phyloP scores from a whole-genome alignment of 2,797 vertebrate species.

The Phalloptychus januarius region DNA sequence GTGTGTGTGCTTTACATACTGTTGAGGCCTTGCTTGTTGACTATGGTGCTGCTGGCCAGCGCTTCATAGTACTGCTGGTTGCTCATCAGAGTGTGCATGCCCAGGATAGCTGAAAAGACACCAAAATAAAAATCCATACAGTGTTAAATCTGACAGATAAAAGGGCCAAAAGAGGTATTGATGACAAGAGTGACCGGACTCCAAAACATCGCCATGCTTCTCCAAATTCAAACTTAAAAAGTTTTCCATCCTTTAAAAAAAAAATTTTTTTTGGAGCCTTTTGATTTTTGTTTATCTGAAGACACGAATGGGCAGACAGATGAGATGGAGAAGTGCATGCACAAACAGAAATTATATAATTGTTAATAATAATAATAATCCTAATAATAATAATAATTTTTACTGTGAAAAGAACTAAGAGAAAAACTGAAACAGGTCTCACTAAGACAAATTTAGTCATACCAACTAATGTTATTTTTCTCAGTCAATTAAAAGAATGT shows the following conservation, averaged over 20 bases:
- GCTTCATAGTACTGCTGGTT: constrained; percentile 99
- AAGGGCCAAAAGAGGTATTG: constrained; percentile 3
- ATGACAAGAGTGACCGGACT: not conserved
- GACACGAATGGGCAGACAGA: not conserved
- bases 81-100: constrained; percentile 99
- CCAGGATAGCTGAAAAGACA: constrained; percentile 89
- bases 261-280: not conserved
- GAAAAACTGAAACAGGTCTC: not conserved
- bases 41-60: constrained; percentile 94
- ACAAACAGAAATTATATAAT: too few species aligned
- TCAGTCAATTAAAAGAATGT: too few species aligned
- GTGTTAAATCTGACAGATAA: not conserved
- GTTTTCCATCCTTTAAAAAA: not conserved
- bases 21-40: constrained; percentile 98
- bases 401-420: not conserved
- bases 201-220: not conserved
- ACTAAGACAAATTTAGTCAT: too few species aligned
- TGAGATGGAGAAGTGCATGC: too few species aligned
- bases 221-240: not conserved
- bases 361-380: too few species aligned
- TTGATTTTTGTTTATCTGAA: not conserved
- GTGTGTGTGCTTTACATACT: constrained; percentile 82
- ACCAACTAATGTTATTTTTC: too few species aligned
- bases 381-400: not conserved
- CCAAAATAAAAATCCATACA: constrained; percentile 6